Base-by-base conservation (phyloP, 1,140 invertebrate genomes). In the Trinorchestia longiramus region DNA sequence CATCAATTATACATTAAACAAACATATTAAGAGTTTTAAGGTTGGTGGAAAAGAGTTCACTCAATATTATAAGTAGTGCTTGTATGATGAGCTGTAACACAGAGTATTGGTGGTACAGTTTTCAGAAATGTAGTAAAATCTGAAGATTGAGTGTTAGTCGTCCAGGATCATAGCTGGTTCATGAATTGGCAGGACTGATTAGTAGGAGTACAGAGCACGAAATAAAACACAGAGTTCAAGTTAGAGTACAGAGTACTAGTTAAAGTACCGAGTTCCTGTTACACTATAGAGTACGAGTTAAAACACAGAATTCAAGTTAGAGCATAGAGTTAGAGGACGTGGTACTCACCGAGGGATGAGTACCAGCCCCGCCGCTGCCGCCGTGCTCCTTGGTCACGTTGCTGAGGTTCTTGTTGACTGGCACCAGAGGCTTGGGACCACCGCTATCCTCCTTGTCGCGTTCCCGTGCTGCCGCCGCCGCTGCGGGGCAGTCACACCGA, bases 361-460 rank as follows among this genome's bases (percentile, higher is more conserved):
- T 96, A 87, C 90, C 77, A 41, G 95, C 90, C 15, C 62, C 97
- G 98, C 98, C 98, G 98, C 98, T 98, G 97, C 98, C 98, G 96
- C 98, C 98, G 97, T 98, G 98, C 88, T 98, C 98, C 97, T 98
- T 98, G 97, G 98, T 98, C 97, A 98, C 98, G 98, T 98, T 98
- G 97, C 98, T 98, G 95, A 98, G 97, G 96, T 98, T 98, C 97
- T 98, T 98, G 97, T 98, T 98, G 97, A 98, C 98, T 0, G 98
- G 98, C 17, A 98, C 98, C 8, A 98, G 98, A n/a, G 98, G 98
- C 87, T 98, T 97, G 4, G 98, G n/a, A 28, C 94, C 44, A 41
- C 95, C 96, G 45, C 96, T 95, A n/a, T 95, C 96, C 92, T 96
- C 96, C 95, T 96, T 95, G 41, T 88, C 95, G 19, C 95, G 41